phyloP scores from a whole-genome alignment of 2,888 invertebrate species.

The Horisme vitalbata region DNA sequence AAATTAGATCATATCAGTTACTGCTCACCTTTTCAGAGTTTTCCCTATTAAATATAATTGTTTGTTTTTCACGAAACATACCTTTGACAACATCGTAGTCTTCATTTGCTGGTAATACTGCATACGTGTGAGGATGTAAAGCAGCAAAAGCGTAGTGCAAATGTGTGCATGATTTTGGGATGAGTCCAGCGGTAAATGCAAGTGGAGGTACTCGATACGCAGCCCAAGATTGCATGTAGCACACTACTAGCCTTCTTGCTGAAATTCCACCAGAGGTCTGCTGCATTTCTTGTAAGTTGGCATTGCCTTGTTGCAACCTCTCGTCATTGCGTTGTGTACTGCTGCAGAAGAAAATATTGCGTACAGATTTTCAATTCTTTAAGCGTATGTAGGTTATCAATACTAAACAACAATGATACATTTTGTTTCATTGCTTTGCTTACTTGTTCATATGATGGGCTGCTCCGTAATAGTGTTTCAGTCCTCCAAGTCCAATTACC shows the following conservation, averaged over 20 bases:
- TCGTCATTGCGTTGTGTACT: constrained; percentile 53
- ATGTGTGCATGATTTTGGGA: constrained; percentile 88
- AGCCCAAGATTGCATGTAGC: constrained; percentile 87
- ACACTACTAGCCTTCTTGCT: constrained; percentile 80
- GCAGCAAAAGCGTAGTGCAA: constrained; percentile 88
- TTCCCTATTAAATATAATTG: too few relatives aligned
- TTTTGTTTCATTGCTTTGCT: constrained; percentile 25
- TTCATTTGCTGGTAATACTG: constrained; percentile 85
- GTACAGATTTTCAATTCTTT: background rate
- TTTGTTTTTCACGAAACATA: constrained; percentile 36
- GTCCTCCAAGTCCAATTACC: constrained; percentile 38
- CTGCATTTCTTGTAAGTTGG: constrained; percentile 75
- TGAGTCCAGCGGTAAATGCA: constrained; percentile 84
- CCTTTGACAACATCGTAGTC: constrained; percentile 89
- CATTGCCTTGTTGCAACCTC: constrained; percentile 70
- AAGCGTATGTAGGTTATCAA: background rate
- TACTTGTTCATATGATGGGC: constrained; percentile 73
- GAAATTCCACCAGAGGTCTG: constrained; percentile 55
- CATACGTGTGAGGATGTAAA: constrained; percentile 85
- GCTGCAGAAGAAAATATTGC: constrained; percentile 6
- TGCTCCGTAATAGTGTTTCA: constrained; percentile 69
- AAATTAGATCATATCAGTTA: constrained; percentile 14
- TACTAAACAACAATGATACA: background rate
- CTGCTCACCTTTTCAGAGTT: too few relatives aligned
- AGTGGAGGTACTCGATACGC: constrained; percentile 86